Percentiles rank a stretch among this genome's conserved stretches.
phyloP scores from a whole-genome alignment of 2,888 invertebrate species.

The Agriopis aurantiaria region DNA sequence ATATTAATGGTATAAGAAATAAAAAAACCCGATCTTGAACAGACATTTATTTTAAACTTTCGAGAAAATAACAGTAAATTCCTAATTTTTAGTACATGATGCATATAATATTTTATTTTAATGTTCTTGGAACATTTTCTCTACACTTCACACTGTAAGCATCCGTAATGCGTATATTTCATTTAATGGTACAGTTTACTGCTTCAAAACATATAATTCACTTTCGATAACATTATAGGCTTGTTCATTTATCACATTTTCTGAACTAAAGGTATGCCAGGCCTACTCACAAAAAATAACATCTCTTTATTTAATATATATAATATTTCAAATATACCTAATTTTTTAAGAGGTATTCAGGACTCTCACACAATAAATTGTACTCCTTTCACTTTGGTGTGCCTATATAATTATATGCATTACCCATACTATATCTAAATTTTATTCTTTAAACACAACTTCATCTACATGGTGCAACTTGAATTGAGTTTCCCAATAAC shows the following conservation, averaged over 20 bases:
- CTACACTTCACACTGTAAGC: constrained; percentile 39
- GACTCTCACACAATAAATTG: constrained; percentile 56
- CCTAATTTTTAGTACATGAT: constrained; percentile 57
- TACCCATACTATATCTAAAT: constrained; percentile 6
- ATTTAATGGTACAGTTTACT: constrained; percentile 38
- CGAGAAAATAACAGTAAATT: constrained; percentile 79
- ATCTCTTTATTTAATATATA: constrained; percentile 42
- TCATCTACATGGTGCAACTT: neutral
- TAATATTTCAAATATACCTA: constrained; percentile 44
- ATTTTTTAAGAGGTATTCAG: constrained; percentile 55
- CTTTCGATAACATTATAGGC: constrained; percentile 35
- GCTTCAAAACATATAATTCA: constrained; percentile 27
- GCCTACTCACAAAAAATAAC: constrained; percentile 42
- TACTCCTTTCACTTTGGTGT: constrained; percentile 53
- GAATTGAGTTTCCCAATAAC: constrained; percentile 4
- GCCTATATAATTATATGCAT: constrained; percentile 9
- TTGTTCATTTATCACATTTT: constrained; percentile 45
- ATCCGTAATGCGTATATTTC: constrained; percentile 34
- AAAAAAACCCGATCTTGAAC: constrained; percentile 66
- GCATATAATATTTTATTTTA: constrained; percentile 35
- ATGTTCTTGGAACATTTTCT: constrained; percentile 61
- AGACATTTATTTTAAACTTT: constrained; percentile 85
- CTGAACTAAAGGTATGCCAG: constrained; percentile 43
- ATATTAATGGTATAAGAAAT: constrained; percentile 44
- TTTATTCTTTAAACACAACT: constrained; percentile 10